Evolutionary conservation across 2,888 invertebrate genomes (phyloP).

Genomic region (Chrysolina haemoptera): DNA sequence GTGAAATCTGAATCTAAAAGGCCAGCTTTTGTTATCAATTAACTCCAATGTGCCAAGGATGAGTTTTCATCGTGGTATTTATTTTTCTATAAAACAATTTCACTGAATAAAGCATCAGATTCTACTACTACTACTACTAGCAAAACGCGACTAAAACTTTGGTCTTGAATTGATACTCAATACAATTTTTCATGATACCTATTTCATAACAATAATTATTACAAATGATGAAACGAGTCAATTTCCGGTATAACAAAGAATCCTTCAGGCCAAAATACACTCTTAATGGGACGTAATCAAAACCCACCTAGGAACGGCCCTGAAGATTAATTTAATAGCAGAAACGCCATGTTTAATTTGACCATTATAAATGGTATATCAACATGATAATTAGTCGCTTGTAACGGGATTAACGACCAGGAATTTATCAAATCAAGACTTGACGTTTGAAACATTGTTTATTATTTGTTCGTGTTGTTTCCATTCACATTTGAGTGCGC

Average conservation of each 20-base stretch:
- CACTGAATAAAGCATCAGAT: no score
- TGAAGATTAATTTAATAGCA: slow-evolving; percentile 7
- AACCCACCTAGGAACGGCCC: slow-evolving; percentile 5
- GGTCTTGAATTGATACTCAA: no score
- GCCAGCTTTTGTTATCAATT: neutral
- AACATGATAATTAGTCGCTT: slow-evolving; percentile 43
- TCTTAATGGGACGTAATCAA: neutral
- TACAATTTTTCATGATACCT: no score
- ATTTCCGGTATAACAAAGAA: no score
- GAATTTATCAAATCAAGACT: slow-evolving; percentile 38
- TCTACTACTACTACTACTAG: no score
- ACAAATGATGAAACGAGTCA: no score
- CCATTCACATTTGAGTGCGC: neutral
- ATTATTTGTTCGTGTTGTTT: slow-evolving; percentile 29
- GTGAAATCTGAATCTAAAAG: neutral
- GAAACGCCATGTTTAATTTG: slow-evolving; percentile 44
- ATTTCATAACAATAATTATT: no score
- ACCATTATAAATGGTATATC: slow-evolving; percentile 41
- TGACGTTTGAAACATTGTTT: slow-evolving; percentile 38
- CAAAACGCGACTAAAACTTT: no score
- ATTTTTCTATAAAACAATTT: no score
- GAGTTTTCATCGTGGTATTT: neutral
- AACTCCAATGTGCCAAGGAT: no score
- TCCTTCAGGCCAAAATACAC: neutral
- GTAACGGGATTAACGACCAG: slow-evolving; percentile 38